Conservation (phyloP, 1,140 invertebrate species). For the Colletes gigas region DNA sequence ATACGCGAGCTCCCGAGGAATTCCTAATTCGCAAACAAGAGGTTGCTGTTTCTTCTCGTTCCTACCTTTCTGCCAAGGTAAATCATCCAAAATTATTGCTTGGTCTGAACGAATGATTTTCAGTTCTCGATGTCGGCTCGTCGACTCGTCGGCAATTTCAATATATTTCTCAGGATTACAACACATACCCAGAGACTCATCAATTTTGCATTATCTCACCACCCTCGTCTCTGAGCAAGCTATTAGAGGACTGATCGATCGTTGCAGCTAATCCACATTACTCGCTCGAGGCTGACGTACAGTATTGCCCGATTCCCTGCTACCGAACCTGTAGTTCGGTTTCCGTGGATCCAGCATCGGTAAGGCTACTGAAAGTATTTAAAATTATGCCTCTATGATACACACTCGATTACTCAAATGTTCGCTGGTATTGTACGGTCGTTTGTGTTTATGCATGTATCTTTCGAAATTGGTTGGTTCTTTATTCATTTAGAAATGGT, state of each 20-base stretch:
- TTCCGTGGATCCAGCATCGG: conserved; percentile 36
- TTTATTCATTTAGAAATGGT: no score
- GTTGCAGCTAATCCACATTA: conserved; percentile 62
- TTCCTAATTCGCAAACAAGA: conserved; percentile 26
- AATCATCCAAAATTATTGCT: conserved; percentile 62
- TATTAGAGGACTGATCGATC: conserved; percentile 68
- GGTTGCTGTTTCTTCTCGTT: background rate
- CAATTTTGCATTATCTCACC: conserved; percentile 69
- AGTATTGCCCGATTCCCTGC: conserved; percentile 37
- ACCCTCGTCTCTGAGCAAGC: conserved; percentile 59
- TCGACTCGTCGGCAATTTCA: conserved; percentile 60
- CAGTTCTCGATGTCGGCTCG: conserved; percentile 28
- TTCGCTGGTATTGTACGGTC: no score
- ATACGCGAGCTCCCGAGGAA: conserved; percentile 3
- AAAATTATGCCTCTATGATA: no score
- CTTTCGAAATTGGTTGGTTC: no score
- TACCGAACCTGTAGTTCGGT: conserved; percentile 30
- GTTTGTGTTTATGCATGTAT: no score
- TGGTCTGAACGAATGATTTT: conserved; percentile 58
- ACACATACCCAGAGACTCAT: conserved; percentile 65
- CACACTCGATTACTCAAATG: no score
- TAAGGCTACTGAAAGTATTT: conserved; percentile 21
- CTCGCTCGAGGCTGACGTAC: conserved; percentile 60
- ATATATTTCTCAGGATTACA: conserved; percentile 69
- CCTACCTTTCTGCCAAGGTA: conserved; percentile 21